phyloP scores from a whole-genome alignment of 1,140 invertebrate genomes.

The Aradophagus sp. region DNA sequence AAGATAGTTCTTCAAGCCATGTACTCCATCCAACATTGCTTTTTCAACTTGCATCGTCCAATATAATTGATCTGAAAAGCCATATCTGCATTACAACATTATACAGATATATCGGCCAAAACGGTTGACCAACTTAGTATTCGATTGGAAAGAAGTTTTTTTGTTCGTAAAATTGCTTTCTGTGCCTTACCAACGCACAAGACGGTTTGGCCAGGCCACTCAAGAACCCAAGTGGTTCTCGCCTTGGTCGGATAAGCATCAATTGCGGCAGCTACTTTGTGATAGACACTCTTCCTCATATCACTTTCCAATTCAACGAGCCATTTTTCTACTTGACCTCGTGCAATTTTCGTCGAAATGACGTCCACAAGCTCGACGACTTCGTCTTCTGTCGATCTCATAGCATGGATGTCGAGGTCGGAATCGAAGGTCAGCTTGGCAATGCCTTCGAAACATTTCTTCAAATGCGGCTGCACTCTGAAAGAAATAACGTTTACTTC shows the following conservation, averaged over 20 bases:
- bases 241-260: slow-evolving; percentile 80
- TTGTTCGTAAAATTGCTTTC: slow-evolving; percentile 1
- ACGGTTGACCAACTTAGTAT: too few species aligned
- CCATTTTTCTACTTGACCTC: slow-evolving; percentile 98
- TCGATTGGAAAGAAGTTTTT: too few species aligned
- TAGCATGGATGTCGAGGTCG: slow-evolving; percentile 89
- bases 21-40: slow-evolving; percentile 78
- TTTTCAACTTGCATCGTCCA: slow-evolving; percentile 91
- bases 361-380: slow-evolving; percentile 83
- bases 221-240: slow-evolving; percentile 86
- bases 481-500: slow-evolving; percentile 39
- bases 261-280: slow-evolving; percentile 78
- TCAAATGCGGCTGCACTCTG: slow-evolving; percentile 94
- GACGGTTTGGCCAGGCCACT: slow-evolving; percentile 93
- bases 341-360: slow-evolving; percentile 89
- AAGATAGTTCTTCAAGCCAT: slow-evolving; percentile 61
- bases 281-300: slow-evolving; percentile 91
- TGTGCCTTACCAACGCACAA: slow-evolving; percentile 82
- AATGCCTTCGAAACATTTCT: slow-evolving; percentile 97
- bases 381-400: slow-evolving; percentile 93
- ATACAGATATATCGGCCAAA: too few species aligned
- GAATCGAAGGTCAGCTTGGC: slow-evolving; percentile 89
- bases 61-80: slow-evolving; percentile 79
- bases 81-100: too few species aligned
- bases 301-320: slow-evolving; percentile 89